Evolutionary conservation across 35 echinoderm and acorn worm genomes (phyloP).

Genomic region (Diadema setosum): DNA sequence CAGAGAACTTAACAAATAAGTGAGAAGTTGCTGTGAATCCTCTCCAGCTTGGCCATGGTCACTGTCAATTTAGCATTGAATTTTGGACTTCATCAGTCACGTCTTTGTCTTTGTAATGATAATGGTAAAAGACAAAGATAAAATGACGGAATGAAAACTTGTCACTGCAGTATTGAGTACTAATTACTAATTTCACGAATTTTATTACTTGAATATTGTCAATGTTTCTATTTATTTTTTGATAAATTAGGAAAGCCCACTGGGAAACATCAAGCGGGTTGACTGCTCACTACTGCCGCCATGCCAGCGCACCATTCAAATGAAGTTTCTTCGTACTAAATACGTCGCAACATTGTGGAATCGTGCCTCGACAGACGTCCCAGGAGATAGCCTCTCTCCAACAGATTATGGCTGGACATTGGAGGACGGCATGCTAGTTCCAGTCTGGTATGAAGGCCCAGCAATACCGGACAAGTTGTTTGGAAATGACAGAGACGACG

Average conservation of each 20-base stretch:
- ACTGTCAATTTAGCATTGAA: too few relatives aligned
- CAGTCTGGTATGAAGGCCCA: conserved; percentile 22
- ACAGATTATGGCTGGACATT: conserved; percentile 15
- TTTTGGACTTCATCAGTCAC: too few relatives aligned
- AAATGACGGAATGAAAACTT: too few relatives aligned
- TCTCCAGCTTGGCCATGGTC: too few relatives aligned
- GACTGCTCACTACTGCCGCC: conserved; percentile 59
- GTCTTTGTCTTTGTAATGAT: too few relatives aligned
- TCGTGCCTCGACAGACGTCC: neutral
- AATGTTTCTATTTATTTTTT: neutral
- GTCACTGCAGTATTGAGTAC: too few relatives aligned
- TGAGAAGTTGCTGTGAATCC: too few relatives aligned
- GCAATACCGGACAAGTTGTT: neutral
- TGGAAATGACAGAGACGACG: too few relatives aligned
- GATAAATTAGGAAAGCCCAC: conserved; percentile 1
- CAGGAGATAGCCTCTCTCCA: neutral
- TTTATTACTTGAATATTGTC: too few relatives aligned
- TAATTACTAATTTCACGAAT: too few relatives aligned
- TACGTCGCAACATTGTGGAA: conserved; percentile 13
- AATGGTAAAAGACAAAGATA: too few relatives aligned
- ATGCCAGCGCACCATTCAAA: neutral
- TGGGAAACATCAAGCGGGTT: conserved; percentile 18
- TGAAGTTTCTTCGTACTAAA: neutral
- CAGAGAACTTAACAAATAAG: too few relatives aligned
- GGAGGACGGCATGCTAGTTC: neutral